Base-by-base conservation (phyloP, 2,888 invertebrate genomes). In the Gerris lacustris region DNA sequence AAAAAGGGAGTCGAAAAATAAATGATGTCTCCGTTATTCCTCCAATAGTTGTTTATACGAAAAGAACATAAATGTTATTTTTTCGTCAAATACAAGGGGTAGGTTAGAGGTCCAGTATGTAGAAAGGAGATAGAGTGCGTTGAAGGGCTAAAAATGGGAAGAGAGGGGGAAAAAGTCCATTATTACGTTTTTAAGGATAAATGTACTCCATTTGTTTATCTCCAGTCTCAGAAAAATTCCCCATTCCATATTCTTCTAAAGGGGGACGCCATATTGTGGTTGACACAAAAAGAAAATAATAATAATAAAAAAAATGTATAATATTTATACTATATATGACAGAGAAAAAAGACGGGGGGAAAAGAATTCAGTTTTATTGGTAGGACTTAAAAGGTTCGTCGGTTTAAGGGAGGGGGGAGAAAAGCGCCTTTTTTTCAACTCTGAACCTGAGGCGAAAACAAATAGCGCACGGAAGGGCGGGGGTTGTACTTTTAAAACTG, bases 191-290 rank as follows among this genome's bases (percentile, higher is more conserved):
- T 71, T 71, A 71, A 71, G 66, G 71, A 71, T 69, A 71, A 71
- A 71, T 71, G 71, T 47, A 55, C 66, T 69, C 71, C 71, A 71
- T 71, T 71, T 71, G 69, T 71, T 69, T 69, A 31, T 69, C 69
- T 45, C 44, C 43, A 55, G 67, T 43, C 63, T 55, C 62, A 62
- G 62, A 62, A 11, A n/a, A 62, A 62, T 11, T 31, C 31, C 31
- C 31, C 31, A 31, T 31, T 31, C 31, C 31, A 1, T 31, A 31
- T 31, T 31, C 31, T 31, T 31, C 31, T 31, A 62, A 62, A 62
- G 62, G 62, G 62, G n/a, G 62, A n/a, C n/a, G 62, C 11, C n/a
- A n/a, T 62, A 62, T 62, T 62, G 62, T 62, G 15, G 62, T 62
- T 62, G 62, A n/a, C 62, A 62, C 62, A 62, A 62, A 62, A 62